Evolutionary conservation across 2,888 invertebrate species (phyloP).

Genomic region (Apotomis betuletana): DNA sequence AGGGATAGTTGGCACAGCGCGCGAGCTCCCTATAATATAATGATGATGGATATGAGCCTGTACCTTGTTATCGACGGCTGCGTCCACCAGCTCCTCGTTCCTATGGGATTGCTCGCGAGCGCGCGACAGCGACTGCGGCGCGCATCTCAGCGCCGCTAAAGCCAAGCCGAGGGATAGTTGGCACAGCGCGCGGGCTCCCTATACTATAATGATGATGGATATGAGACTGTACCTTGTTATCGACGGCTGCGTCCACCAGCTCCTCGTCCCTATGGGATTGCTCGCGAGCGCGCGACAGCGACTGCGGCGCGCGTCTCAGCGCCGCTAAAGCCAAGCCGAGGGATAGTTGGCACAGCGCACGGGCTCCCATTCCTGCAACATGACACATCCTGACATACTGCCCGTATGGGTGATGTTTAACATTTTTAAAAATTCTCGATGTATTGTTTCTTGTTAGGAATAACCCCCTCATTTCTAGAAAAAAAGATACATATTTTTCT

Average conservation of each 20-base stretch:
- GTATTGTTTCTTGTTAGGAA: too few relatives aligned
- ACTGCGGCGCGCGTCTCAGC: slow-evolving; percentile 72
- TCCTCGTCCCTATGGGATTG: slow-evolving; percentile 90
- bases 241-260: slow-evolving; percentile 90
- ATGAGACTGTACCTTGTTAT: slow-evolving; percentile 78
- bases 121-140: slow-evolving; percentile 68
- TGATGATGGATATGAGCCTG: background rate
- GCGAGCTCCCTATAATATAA: too few relatives aligned
- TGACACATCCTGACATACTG: too few relatives aligned
- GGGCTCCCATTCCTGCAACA: slow-evolving; percentile 51
- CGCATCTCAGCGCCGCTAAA: slow-evolving; percentile 71
- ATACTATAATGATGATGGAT: too few relatives aligned
- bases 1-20: too few relatives aligned
- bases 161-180: too few relatives aligned
- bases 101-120: slow-evolving; percentile 83
- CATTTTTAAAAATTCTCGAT: too few relatives aligned
- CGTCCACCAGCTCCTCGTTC: slow-evolving; percentile 91
- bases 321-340: slow-evolving; percentile 71
- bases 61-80: slow-evolving; percentile 89
- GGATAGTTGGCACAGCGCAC: slow-evolving; percentile 69
- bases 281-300: slow-evolving; percentile 59
- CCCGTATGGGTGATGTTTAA: too few relatives aligned
- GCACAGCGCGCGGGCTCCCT: too few relatives aligned
- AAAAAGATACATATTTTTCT: too few relatives aligned
- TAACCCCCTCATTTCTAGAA: too few relatives aligned